These are phyloP conservation scores for Sardinella longiceps DNA, from an alignment of 2,797 vertebrate species.

Conservation along the genomic window DNA sequence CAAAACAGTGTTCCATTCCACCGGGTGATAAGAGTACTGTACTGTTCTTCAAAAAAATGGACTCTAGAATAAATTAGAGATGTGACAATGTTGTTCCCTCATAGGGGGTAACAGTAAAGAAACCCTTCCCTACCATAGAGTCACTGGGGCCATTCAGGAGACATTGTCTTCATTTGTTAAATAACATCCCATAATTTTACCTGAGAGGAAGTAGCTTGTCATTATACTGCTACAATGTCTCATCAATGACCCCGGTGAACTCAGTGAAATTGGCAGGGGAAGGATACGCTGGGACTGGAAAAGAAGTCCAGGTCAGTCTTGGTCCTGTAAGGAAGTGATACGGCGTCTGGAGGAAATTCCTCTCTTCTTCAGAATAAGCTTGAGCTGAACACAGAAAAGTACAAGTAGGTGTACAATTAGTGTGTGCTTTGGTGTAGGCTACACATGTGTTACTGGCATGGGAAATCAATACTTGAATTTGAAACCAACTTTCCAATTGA, in stretches of 20 bases:
- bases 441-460: not conserved
- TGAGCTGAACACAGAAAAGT: constrained; percentile 68
- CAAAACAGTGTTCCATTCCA: no score
- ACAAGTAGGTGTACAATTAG: not conserved
- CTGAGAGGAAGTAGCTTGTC: not conserved
- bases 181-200: not conserved
- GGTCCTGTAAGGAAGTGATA: constrained; percentile 76
- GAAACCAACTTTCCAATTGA: no score
- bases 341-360: constrained; percentile 76
- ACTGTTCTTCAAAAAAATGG: constrained; percentile 38
- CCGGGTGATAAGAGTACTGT: no score
- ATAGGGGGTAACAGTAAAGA: constrained; percentile 58
- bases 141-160: constrained; percentile 45
- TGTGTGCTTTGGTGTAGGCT: no score
- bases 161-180: not conserved
- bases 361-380: constrained; percentile 80
- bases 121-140: constrained; percentile 55
- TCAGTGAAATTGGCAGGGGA: constrained; percentile 53
- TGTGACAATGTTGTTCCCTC: constrained; percentile 46
- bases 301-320: constrained; percentile 70
- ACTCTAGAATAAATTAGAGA: constrained; percentile 46
- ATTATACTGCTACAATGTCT: constrained; percentile 31
- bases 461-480: not conserved
- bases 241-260: constrained; percentile 32
- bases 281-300: constrained; percentile 61